Evolutionary conservation across 2,113 vertebrate genomes (phyloP).

Genomic region (Strigops habroptila): DNA sequence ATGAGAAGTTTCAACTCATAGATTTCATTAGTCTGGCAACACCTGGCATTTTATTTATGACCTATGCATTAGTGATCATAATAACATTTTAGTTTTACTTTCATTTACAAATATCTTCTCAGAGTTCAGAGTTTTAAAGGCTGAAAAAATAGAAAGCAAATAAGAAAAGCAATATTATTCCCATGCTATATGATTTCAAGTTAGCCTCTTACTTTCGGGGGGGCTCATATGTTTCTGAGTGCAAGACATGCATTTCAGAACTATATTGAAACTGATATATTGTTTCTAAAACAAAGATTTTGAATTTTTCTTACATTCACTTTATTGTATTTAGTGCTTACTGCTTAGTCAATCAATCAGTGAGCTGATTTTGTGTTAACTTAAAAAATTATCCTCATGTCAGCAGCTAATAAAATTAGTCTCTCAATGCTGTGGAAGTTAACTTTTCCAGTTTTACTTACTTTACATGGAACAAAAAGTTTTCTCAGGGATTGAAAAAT

Average conservation of each 20-base stretch:
- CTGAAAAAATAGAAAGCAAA: not conserved
- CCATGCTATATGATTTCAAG: not conserved
- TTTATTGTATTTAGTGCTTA: not conserved
- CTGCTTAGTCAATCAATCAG: not conserved
- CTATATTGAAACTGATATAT: not conserved
- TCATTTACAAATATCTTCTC: not conserved
- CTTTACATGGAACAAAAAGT: not conserved
- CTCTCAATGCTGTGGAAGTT: not conserved
- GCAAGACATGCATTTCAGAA: not conserved
- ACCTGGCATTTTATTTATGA: not conserved
- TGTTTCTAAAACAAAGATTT: not conserved
- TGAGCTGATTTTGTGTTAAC: not conserved
- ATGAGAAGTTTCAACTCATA: not conserved
- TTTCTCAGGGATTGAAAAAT: not conserved
- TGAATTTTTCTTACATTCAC: not conserved
- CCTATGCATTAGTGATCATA: not conserved
- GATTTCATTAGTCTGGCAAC: not conserved
- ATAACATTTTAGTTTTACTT: not conserved
- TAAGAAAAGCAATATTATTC: not conserved
- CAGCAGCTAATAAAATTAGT: not conserved
- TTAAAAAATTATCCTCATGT: not conserved
- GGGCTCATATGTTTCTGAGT: not conserved
- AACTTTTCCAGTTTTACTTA: not conserved
- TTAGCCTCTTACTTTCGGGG: not conserved
- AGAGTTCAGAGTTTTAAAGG: not conserved